Percentiles rank a stretch among this genome's conserved stretches.
These are phyloP conservation scores for Acanthurus leucopareius DNA, from an alignment of 2,797 vertebrate species.

Conservation along the genomic window DNA sequence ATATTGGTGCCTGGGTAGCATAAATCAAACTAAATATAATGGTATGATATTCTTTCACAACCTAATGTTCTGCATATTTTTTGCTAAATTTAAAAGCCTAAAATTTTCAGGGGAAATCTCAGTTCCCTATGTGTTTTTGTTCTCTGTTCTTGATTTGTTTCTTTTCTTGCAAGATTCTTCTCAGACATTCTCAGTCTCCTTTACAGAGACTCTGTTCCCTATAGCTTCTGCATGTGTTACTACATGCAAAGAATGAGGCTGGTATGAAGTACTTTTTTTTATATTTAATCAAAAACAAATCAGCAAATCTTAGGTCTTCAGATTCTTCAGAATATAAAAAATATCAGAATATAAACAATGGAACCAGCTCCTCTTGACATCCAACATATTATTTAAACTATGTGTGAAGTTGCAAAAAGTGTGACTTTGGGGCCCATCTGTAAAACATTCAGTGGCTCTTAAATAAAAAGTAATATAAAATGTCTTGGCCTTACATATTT, in stretches of 20 bases:
- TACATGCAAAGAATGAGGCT: neutral
- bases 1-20: neutral
- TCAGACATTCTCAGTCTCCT: neutral
- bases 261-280: neutral
- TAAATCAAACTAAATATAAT: neutral
- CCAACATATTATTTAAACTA: neutral
- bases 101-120: slow-evolving; percentile 6
- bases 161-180: neutral
- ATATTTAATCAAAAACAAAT: neutral
- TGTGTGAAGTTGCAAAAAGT: neutral
- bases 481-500: neutral
- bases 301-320: neutral
- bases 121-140: slow-evolving; percentile 1
- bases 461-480: neutral
- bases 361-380: neutral
- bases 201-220: neutral
- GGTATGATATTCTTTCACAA: neutral
- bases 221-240: neutral
- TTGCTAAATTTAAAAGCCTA: neutral
- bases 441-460: neutral
- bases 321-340: too few species aligned
- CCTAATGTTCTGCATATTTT: neutral
- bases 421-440: neutral
- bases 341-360: neutral
- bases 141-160: slow-evolving; percentile 18